phyloP scores from a whole-genome alignment of 2,888 invertebrate genomes.

The Siphlonurus alternatus region DNA sequence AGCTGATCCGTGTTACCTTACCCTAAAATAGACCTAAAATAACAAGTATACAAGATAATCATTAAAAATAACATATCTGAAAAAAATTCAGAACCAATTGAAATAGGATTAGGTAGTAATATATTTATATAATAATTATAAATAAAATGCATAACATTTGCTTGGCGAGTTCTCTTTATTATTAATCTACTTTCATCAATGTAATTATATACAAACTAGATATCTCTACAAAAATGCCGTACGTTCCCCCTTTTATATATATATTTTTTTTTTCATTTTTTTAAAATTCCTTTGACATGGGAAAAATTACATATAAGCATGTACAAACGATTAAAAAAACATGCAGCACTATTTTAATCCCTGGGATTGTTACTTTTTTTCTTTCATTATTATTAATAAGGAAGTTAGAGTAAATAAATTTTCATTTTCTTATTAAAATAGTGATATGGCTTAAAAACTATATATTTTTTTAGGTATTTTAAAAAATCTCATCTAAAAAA shows the following conservation, averaged over 20 bases:
- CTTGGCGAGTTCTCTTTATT: slow-evolving; percentile 3
- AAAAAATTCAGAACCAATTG: too few relatives aligned
- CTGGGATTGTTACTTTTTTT: not conserved
- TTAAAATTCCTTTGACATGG: not conserved
- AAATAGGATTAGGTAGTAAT: not conserved
- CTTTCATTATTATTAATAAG: not conserved
- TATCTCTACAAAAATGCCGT: slow-evolving; percentile 1
- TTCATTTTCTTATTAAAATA: not conserved
- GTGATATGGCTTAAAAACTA: not conserved
- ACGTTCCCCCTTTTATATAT: slow-evolving; percentile 1
- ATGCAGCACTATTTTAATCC: not conserved
- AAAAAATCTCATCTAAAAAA: not conserved
- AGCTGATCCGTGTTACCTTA: too few relatives aligned
- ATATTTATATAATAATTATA: not conserved
- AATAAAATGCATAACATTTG: not conserved
- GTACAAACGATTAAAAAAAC: not conserved
- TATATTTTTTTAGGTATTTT: not conserved
- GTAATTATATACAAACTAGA: not conserved
- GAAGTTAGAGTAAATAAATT: not conserved
- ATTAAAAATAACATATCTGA: too few relatives aligned
- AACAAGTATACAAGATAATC: too few relatives aligned
- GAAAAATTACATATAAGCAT: not conserved
- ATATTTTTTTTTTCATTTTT: not conserved
- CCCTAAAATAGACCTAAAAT: too few relatives aligned
- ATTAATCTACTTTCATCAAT: slow-evolving; percentile 1